Base-by-base conservation (phyloP, 2,888 invertebrate species). In the Mallateleia sp. region DNA sequence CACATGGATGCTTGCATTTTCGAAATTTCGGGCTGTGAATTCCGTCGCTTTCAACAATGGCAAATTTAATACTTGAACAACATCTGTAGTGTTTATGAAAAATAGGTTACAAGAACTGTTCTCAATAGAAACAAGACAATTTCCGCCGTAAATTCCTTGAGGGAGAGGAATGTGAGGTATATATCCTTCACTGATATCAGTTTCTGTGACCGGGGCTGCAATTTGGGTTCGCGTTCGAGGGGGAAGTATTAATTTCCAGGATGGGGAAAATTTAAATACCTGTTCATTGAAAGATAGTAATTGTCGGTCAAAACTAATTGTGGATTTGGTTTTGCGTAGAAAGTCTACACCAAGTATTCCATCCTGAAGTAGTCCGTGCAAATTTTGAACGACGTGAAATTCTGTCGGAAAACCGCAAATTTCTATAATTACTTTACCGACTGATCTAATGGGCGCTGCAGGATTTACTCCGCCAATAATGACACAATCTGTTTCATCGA, bases 221-320 rank as follows among this genome's bases (percentile, higher is more conserved):
- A 77, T 32, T 22, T 77, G 64, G 8, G 54, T 66, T 0, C 66
- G 25, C 34, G 45, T 11, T 9, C 64, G 34, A 2, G 77, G 74
- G 0, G 45, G 45, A 14, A 72, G 58, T 4, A 4, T 72, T 9
- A 22, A 22, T 5, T 34, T 22, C 50, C 71, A 54, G 14, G 22
- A 4, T 0, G 18, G 20, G n/a, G 14, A 8, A 24, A 64, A 47
- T 20, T 50, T 11, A 18, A 67, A n/a, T n/a, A n/a, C n/a, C n/a
- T n/a, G n/a, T n/a, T n/a, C n/a, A n/a, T n/a, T n/a, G n/a, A n/a
- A n/a, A n/a, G n/a, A n/a, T n/a, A n/a, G n/a, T n/a, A n/a, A n/a
- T n/a, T n/a, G n/a, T n/a, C n/a, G n/a, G n/a, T n/a, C n/a, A n/a
- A n/a, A n/a, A n/a, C n/a, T n/a, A n/a, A n/a, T n/a, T n/a, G n/a